phyloP scores from a whole-genome alignment of 2,888 invertebrate genomes.

The Microchrysa polita region DNA sequence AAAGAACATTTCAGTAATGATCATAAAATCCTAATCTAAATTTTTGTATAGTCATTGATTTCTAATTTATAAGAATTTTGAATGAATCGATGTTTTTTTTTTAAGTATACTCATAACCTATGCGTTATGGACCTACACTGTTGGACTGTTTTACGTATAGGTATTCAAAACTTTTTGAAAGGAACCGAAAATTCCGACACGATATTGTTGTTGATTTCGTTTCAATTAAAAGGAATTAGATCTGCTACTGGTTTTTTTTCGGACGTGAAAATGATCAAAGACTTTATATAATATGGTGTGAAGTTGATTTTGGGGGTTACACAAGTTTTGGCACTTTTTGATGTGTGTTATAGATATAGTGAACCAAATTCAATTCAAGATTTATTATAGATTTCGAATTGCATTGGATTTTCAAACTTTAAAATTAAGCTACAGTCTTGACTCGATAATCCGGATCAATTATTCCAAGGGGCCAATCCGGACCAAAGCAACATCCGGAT shows the following conservation, averaged over 20 bases:
- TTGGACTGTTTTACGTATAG: not conserved
- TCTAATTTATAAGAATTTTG: conserved; percentile 24
- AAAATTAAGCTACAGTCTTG: too few relatives aligned
- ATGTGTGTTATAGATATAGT: too few relatives aligned
- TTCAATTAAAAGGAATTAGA: not conserved
- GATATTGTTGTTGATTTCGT: not conserved
- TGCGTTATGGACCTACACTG: too few relatives aligned
- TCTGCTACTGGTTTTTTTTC: conserved; percentile 13
- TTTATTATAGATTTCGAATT: too few relatives aligned
- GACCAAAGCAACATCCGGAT: too few relatives aligned
- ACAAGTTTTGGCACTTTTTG: too few relatives aligned
- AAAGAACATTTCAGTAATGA: not conserved
- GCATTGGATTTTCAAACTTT: too few relatives aligned
- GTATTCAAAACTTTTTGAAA: not conserved
- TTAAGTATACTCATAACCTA: not conserved
- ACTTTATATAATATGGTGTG: not conserved
- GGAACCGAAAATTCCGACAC: not conserved
- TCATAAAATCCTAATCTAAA: conserved; percentile 31
- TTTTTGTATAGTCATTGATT: conserved; percentile 35
- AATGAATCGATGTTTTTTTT: not conserved
- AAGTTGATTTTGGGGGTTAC: too few relatives aligned
- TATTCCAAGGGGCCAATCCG: too few relatives aligned
- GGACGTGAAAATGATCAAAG: not conserved
- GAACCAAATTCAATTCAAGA: too few relatives aligned
- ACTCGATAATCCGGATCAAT: too few relatives aligned